phyloP scores from a whole-genome alignment of 2,797 vertebrate species.

The Champsocephalus gunnari region DNA sequence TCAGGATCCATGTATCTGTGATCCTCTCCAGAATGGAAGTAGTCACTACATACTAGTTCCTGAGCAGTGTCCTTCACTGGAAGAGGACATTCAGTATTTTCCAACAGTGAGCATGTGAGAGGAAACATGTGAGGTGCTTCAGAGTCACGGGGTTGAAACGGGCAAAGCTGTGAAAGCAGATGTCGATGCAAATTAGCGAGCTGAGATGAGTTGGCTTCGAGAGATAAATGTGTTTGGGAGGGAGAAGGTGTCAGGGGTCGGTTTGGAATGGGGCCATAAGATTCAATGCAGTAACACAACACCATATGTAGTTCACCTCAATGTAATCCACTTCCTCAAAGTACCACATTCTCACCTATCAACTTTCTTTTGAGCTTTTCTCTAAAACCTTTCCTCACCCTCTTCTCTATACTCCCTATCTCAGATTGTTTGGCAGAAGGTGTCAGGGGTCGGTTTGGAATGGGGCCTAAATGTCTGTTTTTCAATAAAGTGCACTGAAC shows the following conservation, averaged over 20 bases:
- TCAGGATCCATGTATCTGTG: too few species aligned
- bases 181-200: constrained; percentile 48
- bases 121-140: constrained; percentile 59
- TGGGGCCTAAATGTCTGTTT: too few species aligned
- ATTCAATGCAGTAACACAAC: constrained; percentile 8
- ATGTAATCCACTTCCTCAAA: constrained; percentile 41
- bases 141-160: constrained; percentile 46
- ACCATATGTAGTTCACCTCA: constrained; percentile 20
- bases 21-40: too few species aligned
- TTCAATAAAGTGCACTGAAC: too few species aligned
- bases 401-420: too few species aligned
- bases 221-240: constrained; percentile 18
- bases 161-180: constrained; percentile 54
- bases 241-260: too few species aligned
- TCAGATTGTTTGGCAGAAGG: too few species aligned
- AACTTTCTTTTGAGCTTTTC: constrained; percentile 62
- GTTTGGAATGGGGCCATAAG: too few species aligned
- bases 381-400: constrained; percentile 42
- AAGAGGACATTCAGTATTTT: too few species aligned
- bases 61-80: too few species aligned
- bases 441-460: too few species aligned
- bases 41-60: too few species aligned
- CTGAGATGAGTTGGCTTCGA: constrained; percentile 29
- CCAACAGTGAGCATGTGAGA: constrained; percentile 38
- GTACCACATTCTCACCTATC: constrained; percentile 46